These are phyloP conservation scores for Bagarius yarrelli DNA, from an alignment of 2,113 vertebrate genomes.

Conservation along the genomic window DNA sequence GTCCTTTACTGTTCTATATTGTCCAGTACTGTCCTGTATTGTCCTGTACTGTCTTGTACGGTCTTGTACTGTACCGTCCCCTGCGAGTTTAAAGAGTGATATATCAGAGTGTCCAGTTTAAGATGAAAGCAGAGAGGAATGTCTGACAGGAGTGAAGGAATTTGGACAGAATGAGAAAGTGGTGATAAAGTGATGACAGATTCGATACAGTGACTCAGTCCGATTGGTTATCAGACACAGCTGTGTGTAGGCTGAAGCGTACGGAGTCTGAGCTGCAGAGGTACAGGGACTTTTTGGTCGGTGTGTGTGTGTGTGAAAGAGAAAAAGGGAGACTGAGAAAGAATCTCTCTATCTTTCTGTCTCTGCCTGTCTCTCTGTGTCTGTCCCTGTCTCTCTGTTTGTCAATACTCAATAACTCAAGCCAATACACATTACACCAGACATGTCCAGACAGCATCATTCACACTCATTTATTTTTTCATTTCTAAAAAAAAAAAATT, in stretches of 20 bases:
- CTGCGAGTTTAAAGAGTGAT: neutral
- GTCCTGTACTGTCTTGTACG: too few relatives aligned
- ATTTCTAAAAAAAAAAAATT: neutral
- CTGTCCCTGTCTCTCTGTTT: neutral
- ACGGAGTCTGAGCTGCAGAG: conserved; percentile 11
- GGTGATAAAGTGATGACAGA: conserved; percentile 10
- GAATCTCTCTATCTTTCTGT: neutral
- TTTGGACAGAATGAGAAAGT: conserved; percentile 11
- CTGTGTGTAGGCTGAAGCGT: conserved; percentile 26
- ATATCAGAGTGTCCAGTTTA: neutral
- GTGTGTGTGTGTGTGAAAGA: neutral
- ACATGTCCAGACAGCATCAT: neutral
- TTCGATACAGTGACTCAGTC: neutral
- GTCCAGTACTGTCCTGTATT: too few relatives aligned
- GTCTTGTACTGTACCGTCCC: neutral
- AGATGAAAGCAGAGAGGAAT: conserved; percentile 31
- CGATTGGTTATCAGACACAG: conserved; percentile 15
- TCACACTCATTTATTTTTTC: conserved; percentile 15
- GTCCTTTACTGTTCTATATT: too few relatives aligned
- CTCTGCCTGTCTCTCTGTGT: neutral
- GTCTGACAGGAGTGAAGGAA: conserved; percentile 34
- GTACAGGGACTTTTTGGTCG: neutral
- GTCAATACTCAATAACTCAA: neutral
- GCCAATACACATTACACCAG: neutral
- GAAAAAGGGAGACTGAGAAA: neutral